Conservation (phyloP, 2,888 invertebrate species). For the Girardia tigrina region DNA sequence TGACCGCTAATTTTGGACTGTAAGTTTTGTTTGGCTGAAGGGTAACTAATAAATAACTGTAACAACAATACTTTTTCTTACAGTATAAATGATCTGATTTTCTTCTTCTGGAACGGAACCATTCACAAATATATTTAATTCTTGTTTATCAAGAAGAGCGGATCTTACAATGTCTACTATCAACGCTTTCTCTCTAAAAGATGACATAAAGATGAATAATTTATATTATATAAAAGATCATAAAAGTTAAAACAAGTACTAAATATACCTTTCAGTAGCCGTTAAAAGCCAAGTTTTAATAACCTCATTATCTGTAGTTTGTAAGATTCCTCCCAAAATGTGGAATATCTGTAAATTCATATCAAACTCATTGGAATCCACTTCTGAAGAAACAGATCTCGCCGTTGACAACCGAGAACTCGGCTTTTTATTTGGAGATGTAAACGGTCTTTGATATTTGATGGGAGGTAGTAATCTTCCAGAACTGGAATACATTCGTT, state of each 20-base stretch:
- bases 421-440: neutral
- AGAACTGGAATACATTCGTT: constrained; percentile 16
- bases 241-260: too few relatives aligned
- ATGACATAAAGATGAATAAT: neutral
- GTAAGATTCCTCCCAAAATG: neutral
- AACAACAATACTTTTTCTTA: neutral
- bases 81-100: neutral
- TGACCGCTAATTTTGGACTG: neutral
- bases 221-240: too few relatives aligned
- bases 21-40: neutral
- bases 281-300: constrained; percentile 11
- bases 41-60: neutral
- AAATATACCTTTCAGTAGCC: neutral
- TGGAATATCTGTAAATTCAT: neutral
- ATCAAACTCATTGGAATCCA: neutral
- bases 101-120: neutral
- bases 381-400: neutral
- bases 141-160: neutral
- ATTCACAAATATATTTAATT: neutral
- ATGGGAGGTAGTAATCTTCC: neutral
- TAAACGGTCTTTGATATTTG: neutral
- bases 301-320: neutral
- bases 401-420: neutral
- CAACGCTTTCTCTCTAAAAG: neutral
- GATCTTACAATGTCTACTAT: neutral